Percentiles rank a stretch among this genome's conserved stretches.
Evolutionary conservation across 2,797 vertebrate species (phyloP).

Genomic region (Coregonus sp.): DNA sequence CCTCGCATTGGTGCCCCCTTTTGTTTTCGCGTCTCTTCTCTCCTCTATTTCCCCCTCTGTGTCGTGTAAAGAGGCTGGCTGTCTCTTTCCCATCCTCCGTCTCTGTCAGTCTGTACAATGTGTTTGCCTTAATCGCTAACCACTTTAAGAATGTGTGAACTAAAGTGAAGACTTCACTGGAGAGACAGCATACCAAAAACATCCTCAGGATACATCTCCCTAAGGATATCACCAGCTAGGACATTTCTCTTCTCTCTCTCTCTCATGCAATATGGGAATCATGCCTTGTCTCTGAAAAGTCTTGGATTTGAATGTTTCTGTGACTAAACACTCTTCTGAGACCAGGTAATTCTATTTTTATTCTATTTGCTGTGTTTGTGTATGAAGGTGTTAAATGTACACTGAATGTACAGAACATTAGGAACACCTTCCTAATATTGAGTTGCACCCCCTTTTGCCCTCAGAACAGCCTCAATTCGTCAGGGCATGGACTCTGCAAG

Average conservation of each 20-base stretch:
- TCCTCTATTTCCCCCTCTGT: no score
- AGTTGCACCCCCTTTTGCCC: no score
- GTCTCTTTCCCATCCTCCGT: slow-evolving; percentile 29
- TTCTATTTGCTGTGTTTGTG: slow-evolving; percentile 21
- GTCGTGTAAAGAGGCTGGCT: background rate
- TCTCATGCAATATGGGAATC: slow-evolving; percentile 9
- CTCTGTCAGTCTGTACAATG: background rate
- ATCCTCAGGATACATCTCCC: slow-evolving; percentile 19
- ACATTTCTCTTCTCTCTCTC: background rate
- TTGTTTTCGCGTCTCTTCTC: no score
- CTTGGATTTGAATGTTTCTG: slow-evolving; percentile 33
- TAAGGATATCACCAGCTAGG: background rate
- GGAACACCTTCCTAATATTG: no score
- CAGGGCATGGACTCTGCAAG: no score
- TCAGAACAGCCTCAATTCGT: no score
- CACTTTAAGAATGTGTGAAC: slow-evolving; percentile 33
- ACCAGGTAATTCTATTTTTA: slow-evolving; percentile 58
- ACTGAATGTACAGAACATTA: no score
- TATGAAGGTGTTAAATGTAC: slow-evolving; percentile 25
- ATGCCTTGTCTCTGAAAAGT: slow-evolving; percentile 24
- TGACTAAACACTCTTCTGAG: slow-evolving; percentile 35
- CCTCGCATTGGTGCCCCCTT: no score
- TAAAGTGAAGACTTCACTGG: slow-evolving; percentile 26
- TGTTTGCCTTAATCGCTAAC: slow-evolving; percentile 18
- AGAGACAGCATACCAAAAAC: background rate